Evolutionary conservation across 1,140 invertebrate genomes (phyloP), one percentile per base, ranked within the genome.

Genomic region (Plutomurus gul): DNA sequence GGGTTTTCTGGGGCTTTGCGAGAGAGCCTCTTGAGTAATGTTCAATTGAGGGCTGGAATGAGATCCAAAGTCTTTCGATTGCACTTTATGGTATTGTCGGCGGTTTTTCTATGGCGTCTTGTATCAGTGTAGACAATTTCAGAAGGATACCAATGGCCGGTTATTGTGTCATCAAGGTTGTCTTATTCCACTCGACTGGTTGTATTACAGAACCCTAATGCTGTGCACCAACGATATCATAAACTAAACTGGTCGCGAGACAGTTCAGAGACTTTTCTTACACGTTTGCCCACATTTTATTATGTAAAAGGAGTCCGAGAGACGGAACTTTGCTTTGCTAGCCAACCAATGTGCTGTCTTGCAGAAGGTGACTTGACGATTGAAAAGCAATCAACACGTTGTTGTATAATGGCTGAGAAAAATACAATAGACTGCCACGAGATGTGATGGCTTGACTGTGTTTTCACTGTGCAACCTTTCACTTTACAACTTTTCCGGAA

Each of bases 111-210:
- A 65, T 65, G 30, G 56, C 27, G 30, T 36, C 36, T 36, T 6
- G 27, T 36, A 65, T 65, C 56, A 30, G 10, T n/a, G 36, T n/a
- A 65, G 10, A 65, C 56, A 65, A 65, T 65, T 65, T 65, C 6
- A 65, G 56, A 33, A 25, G 56, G 27, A 33, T 65, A 16, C 36
- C 56, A 16, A 65, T 65, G 30, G 13, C 36, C 56, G 27, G 56
- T 65, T 65, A 65, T 65, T 65, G 56, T 65, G 56, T 65, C 56
- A 65, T 65, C 56, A 65, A 65, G 56, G 56, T 65, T 65, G 56
- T 33, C 27, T 65, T 65, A n/a, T 65, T 13, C 36, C n/a, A 22
- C 20, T 51, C 11, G 20, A 22, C 18, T 51, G 47, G 8, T 5
- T 65, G n/a, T 16, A 30, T 10, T n/a, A n/a, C n/a, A n/a, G n/a